Evolutionary conservation across 2,113 vertebrate genomes (phyloP).

Genomic region (Pachypanchax playfairii): DNA sequence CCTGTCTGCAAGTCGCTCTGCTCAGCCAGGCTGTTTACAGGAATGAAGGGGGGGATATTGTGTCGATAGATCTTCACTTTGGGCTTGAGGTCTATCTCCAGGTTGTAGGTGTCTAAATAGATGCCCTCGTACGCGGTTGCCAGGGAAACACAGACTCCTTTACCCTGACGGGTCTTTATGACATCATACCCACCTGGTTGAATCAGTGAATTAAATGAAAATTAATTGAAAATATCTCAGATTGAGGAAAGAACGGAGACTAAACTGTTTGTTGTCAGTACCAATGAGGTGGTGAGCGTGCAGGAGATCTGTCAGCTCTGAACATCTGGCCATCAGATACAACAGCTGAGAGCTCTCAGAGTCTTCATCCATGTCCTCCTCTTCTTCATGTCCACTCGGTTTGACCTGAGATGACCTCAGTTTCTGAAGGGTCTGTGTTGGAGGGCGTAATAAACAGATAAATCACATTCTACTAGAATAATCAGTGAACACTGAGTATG

Average conservation of each 20-base stretch:
- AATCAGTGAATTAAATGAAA: not conserved
- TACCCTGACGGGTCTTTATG: constrained; percentile 57
- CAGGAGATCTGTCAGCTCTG: constrained; percentile 73
- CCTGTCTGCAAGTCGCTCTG: constrained; percentile 60
- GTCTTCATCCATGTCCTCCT: constrained; percentile 46
- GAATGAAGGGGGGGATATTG: constrained; percentile 78
- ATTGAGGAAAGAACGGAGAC: not conserved
- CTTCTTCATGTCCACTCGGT: constrained; percentile 17
- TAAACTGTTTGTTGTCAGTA: constrained; percentile 29
- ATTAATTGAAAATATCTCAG: not conserved
- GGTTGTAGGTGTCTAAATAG: constrained; percentile 75
- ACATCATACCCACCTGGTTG: constrained; percentile 76
- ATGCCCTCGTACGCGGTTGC: constrained; percentile 69
- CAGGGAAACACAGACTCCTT: constrained; percentile 71
- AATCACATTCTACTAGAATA: not conserved
- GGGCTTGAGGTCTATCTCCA: constrained; percentile 72
- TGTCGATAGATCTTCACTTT: constrained; percentile 71
- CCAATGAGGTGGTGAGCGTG: constrained; percentile 74
- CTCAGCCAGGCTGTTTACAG: constrained; percentile 60
- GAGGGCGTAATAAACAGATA: not conserved
- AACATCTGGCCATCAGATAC: constrained; percentile 61
- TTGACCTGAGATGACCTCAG: constrained; percentile 35
- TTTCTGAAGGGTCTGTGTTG: constrained; percentile 49
- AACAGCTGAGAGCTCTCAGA: constrained; percentile 43
- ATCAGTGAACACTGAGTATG: no score